A percentile compares a stretch with the other conserved stretches of the same genome.
Conservation (phyloP, 2,888 invertebrate species). For the Drosophila prostipennis region DNA sequence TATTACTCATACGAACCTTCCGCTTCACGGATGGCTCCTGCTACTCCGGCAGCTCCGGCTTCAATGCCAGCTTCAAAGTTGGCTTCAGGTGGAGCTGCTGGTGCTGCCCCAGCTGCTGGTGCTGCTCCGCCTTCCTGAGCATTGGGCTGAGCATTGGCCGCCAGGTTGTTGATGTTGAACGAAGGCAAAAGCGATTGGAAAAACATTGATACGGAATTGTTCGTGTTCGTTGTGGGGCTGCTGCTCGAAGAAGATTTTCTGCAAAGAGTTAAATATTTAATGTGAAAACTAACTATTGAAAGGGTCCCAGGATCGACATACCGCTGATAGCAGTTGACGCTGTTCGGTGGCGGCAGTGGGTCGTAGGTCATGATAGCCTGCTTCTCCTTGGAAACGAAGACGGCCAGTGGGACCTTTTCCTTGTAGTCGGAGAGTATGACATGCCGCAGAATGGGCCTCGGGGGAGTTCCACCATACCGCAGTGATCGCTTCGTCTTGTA, state of each 20-base stretch:
- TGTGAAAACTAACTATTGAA: too few relatives aligned
- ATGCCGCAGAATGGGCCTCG: constrained; percentile 83
- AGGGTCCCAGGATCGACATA: constrained; percentile 32
- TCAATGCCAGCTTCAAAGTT: constrained; percentile 31
- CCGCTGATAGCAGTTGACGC: constrained; percentile 89
- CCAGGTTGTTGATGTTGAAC: constrained; percentile 85
- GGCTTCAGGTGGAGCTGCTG: constrained; percentile 1
- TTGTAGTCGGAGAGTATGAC: constrained; percentile 85
- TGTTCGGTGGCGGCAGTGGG: constrained; percentile 91
- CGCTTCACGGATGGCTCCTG: constrained; percentile 50
- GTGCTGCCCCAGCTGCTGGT: constrained; percentile 27
- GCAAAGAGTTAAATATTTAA: neutral
- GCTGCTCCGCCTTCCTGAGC: constrained; percentile 43
- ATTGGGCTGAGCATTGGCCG: constrained; percentile 55
- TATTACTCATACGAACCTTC: constrained; percentile 54
- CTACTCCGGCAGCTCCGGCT: constrained; percentile 28
- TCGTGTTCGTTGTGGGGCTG: constrained; percentile 78
- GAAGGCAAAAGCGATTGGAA: constrained; percentile 90
- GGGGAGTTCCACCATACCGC: constrained; percentile 81
- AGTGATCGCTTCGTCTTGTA: constrained; percentile 85
- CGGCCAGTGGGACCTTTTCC: constrained; percentile 84
- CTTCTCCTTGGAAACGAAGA: constrained; percentile 82
- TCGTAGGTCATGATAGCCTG: constrained; percentile 89
- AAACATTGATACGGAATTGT: constrained; percentile 86
- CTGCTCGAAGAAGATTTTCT: constrained; percentile 83